These are phyloP conservation scores for Podarcis siculus DNA, from an alignment of 2,797 vertebrate species.

Conservation along the genomic window DNA sequence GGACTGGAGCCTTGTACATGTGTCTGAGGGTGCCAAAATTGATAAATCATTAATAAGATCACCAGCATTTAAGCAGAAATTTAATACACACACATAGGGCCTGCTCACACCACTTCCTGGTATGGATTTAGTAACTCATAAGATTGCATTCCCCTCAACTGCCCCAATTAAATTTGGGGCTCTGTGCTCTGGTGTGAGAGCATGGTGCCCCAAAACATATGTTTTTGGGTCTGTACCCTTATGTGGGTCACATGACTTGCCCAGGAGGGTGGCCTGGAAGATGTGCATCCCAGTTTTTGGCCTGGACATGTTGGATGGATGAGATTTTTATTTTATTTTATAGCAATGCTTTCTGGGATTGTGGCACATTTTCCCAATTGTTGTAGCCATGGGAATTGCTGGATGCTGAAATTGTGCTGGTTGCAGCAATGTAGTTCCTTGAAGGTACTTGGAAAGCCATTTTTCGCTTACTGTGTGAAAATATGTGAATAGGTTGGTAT, in stretches of 20 bases:
- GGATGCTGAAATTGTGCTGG: not conserved
- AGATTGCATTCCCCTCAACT: too few relatives aligned
- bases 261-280: too few relatives aligned
- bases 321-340: not conserved
- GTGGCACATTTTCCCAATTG: not conserved
- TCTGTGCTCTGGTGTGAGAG: too few relatives aligned
- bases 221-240: too few relatives aligned
- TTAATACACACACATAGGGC: not conserved
- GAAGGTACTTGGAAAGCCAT: not conserved
- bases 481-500: not conserved
- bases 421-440: not conserved
- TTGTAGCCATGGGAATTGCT: not conserved
- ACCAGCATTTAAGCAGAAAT: not conserved
- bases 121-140: not conserved
- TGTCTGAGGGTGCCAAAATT: not conserved
- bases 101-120: not conserved
- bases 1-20: not conserved
- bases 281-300: too few relatives aligned
- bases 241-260: too few relatives aligned
- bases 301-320: not conserved
- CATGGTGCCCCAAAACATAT: too few relatives aligned
- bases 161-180: too few relatives aligned
- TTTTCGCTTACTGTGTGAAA: not conserved
- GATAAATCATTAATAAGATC: not conserved
- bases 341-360: not conserved